Evolutionary conservation across 2,113 vertebrate genomes (phyloP), one percentile per base, ranked within the genome.

Genomic region (Rhagologus leucostigma): DNA sequence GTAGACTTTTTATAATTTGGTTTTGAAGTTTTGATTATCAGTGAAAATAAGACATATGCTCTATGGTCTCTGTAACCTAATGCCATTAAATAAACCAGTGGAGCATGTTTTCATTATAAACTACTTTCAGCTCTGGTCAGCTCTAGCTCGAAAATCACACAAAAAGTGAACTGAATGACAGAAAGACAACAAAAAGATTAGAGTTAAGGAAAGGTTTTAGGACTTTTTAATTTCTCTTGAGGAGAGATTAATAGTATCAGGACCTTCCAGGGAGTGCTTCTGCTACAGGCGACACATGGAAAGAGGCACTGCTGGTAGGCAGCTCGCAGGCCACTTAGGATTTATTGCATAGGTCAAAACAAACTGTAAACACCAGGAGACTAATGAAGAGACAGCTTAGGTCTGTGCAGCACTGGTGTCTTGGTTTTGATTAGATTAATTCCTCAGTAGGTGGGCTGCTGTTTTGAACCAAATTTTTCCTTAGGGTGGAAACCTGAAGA

Each of bases 141-240:
- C 24, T 93, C 63, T 57, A 63, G 33, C 59, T 94, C n/a, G 39
- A 88, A 93, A 92, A 70, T 69, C 84, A 70, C 46, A 46, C 4
- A 12, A n/a, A 50, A 82, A 83, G 33, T 84, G 30, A 92, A 88
- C 5, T 33, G 64, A 84, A 80, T 63, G 83, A 60, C 64, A 90
- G 71, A 88, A 84, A 62, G 80, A 75, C 42, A 91, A 78, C 84
- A 91, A 78, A 91, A 93, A 41, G 30, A 68, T 88, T 92, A 86
- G 64, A 86, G 33, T 52, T 6, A 42, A 59, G 47, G 52, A 88
- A 85, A 90, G 17, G 35, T 47, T 80, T 93, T 35, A 65, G 33
- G 67, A 83, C 50, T 70, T 89, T 56, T 88, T 60, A 74, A 86
- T 95, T 93, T 95, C 68, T 96, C 76, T 22, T 86, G 85, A 69